These are phyloP conservation scores for Gnathonemus echidnorhynchus DNA, from an alignment of 2,113 vertebrate genomes.

Conservation along the genomic window DNA sequence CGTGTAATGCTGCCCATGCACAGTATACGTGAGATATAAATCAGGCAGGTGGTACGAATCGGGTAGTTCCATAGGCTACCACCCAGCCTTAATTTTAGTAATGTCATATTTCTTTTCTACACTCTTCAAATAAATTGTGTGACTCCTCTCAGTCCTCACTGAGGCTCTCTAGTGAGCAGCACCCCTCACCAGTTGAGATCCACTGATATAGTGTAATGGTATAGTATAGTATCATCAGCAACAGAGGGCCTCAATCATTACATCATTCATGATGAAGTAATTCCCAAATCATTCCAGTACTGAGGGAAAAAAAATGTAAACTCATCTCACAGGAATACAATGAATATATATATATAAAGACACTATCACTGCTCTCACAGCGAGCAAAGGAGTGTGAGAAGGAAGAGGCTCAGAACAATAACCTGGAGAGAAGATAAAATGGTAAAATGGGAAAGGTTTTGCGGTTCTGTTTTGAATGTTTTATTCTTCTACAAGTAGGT, in stretches of 20 bases:
- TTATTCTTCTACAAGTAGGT: too few species aligned
- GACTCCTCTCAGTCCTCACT: neutral
- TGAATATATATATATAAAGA: neutral
- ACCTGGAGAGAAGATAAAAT: neutral
- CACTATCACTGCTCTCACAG: neutral
- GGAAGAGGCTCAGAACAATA: neutral
- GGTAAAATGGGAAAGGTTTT: neutral
- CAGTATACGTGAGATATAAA: neutral
- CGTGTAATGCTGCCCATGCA: too few species aligned
- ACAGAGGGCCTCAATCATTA: neutral
- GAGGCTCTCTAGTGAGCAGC: too few species aligned
- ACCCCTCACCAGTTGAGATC: neutral
- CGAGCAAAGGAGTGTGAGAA: neutral
- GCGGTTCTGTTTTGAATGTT: neutral
- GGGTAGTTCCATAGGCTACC: neutral
- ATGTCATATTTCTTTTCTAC: neutral
- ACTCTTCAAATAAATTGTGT: neutral
- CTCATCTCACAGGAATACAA: neutral
- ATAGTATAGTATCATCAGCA: neutral
- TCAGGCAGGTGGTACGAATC: neutral
- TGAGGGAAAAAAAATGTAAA: neutral
- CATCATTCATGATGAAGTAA: too few species aligned
- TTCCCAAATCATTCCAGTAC: too few species aligned
- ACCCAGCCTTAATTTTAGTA: neutral
- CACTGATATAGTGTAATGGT: neutral